phyloP scores from a whole-genome alignment of 2,797 vertebrate species.

The Ataeniobius toweri region DNA sequence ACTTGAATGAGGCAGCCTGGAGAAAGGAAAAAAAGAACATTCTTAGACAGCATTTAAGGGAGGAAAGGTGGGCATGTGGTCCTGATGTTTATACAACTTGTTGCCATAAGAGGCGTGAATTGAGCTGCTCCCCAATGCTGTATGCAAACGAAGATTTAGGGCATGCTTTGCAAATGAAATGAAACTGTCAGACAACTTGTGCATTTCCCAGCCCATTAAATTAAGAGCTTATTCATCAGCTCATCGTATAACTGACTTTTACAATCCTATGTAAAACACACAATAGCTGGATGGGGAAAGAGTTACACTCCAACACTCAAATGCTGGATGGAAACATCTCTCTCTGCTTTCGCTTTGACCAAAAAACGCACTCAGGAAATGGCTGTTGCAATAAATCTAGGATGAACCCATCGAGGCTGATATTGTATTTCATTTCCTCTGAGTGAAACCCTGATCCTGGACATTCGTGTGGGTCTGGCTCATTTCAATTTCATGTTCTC shows the following conservation, averaged over 20 bases:
- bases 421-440: slow-evolving; percentile 76
- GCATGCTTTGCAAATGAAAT: slow-evolving; percentile 72
- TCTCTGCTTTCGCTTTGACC: slow-evolving; percentile 62
- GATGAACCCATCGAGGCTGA: slow-evolving; percentile 71
- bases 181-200: slow-evolving; percentile 68
- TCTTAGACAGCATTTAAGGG: slow-evolving; percentile 53
- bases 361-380: slow-evolving; percentile 73
- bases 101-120: slow-evolving; percentile 69
- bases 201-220: slow-evolving; percentile 60
- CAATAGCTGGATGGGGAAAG: slow-evolving; percentile 52
- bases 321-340: slow-evolving; percentile 51
- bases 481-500: slow-evolving; percentile 69
- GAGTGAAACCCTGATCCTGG: slow-evolving; percentile 68
- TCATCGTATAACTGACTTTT: slow-evolving; percentile 59
- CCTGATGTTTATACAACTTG: slow-evolving; percentile 69
- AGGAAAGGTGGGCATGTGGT: slow-evolving; percentile 62
- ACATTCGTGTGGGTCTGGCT: slow-evolving; percentile 62
- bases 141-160: slow-evolving; percentile 67
- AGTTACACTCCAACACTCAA: slow-evolving; percentile 35
- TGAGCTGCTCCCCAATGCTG: slow-evolving; percentile 45
- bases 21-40: slow-evolving; percentile 27
- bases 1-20: slow-evolving; percentile 63
- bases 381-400: slow-evolving; percentile 75
- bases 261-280: slow-evolving; percentile 67
- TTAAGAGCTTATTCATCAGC: slow-evolving; percentile 68